phyloP scores from a whole-genome alignment of 2,113 vertebrate genomes.

The Prionailurus bengalensis region DNA sequence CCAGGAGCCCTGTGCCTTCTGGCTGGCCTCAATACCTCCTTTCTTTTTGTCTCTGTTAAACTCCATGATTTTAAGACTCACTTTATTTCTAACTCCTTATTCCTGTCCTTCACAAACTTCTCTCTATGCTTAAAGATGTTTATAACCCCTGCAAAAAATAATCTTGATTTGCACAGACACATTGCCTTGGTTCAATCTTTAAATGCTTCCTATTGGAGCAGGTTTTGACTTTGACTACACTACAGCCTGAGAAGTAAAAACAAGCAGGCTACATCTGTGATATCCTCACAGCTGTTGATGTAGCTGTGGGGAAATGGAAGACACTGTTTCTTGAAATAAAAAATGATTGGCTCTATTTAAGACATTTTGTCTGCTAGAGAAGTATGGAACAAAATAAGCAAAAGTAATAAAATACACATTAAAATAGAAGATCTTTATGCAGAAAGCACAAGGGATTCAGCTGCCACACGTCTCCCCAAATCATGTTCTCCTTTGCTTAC shows the following conservation, averaged over 20 bases:
- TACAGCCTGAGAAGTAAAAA: not conserved
- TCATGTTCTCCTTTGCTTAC: not conserved
- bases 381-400: not conserved
- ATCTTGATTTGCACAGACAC: not conserved
- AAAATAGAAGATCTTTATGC: not conserved
- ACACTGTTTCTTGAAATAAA: slow-evolving; percentile 31
- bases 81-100: not conserved
- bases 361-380: not conserved
- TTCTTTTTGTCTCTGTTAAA: not conserved
- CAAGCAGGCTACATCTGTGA: not conserved
- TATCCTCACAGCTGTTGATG: not conserved
- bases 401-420: not conserved
- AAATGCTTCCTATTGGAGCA: not conserved
- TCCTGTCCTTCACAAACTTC: not conserved
- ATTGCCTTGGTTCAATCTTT: not conserved
- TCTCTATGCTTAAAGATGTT: not conserved
- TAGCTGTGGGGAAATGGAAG: not conserved
- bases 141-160: not conserved
- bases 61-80: not conserved
- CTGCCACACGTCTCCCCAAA: not conserved
- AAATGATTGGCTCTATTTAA: not conserved
- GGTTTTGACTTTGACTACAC: not conserved
- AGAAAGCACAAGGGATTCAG: not conserved
- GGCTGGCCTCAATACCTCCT: not conserved
- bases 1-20: not conserved